These are phyloP conservation scores for Eulithis prunata DNA, from an alignment of 2,888 invertebrate species.

Conservation along the genomic window DNA sequence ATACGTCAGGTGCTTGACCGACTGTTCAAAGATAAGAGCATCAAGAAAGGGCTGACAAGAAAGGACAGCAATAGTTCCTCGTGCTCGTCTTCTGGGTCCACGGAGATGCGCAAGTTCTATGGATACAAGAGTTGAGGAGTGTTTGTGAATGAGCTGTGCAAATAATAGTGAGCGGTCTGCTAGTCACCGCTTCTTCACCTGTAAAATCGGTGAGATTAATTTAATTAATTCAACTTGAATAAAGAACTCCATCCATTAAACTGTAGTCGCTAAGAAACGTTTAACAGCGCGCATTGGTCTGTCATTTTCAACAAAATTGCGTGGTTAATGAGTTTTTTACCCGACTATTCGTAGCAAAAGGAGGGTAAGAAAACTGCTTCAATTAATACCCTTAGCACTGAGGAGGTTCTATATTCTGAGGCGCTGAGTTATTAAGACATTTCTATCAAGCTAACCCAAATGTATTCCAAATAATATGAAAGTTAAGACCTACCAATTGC, in stretches of 20 bases:
- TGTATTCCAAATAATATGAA: too few relatives aligned
- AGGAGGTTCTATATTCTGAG: too few relatives aligned
- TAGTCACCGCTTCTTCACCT: slow-evolving; percentile 49
- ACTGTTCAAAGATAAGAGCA: slow-evolving; percentile 72
- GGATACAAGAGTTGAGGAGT: slow-evolving; percentile 47
- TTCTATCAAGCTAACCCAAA: background rate
- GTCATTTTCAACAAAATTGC: background rate
- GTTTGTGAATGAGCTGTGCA: slow-evolving; percentile 43
- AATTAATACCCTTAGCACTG: background rate
- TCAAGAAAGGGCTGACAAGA: slow-evolving; percentile 57
- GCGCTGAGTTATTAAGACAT: background rate
- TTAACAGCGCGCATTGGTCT: background rate
- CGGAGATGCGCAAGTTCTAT: slow-evolving; percentile 48
- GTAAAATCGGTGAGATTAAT: slow-evolving; percentile 38
- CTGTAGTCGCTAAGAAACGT: background rate
- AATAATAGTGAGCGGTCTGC: slow-evolving; percentile 47
- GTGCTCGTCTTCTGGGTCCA: slow-evolving; percentile 49
- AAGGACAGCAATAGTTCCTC: slow-evolving; percentile 62
- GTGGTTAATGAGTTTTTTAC: too few relatives aligned
- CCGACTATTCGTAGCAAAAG: too few relatives aligned
- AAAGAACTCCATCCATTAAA: background rate
- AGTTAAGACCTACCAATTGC: background rate
- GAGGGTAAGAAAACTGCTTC: background rate
- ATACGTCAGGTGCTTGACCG: slow-evolving; percentile 87
- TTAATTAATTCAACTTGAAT: slow-evolving; percentile 36